Evolutionary conservation across 2,888 invertebrate genomes (phyloP).

Genomic region (Cosmorhoe ocellata): DNA sequence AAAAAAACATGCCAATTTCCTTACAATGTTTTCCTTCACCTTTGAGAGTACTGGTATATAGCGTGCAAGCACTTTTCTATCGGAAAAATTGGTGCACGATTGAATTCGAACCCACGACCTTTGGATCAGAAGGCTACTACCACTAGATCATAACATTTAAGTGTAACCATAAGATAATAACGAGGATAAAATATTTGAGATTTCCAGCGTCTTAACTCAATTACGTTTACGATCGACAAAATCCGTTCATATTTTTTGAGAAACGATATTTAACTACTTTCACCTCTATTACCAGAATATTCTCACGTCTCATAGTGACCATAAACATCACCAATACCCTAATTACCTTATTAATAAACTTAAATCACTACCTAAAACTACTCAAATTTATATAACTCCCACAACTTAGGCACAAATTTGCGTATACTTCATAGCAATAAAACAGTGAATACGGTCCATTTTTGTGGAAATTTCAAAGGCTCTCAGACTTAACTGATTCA

Average conservation of each 20-base stretch:
- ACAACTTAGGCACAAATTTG: slow-evolving; percentile 8
- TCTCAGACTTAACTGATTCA: slow-evolving; percentile 18
- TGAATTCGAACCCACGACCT: no score
- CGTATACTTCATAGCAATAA: slow-evolving; percentile 24
- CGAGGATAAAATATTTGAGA: no score
- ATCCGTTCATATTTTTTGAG: background rate
- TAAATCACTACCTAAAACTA: slow-evolving; percentile 13
- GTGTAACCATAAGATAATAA: no score
- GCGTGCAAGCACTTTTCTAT: no score
- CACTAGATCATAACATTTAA: no score
- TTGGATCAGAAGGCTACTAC: no score
- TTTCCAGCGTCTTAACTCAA: no score
- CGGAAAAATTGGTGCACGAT: no score
- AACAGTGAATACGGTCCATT: slow-evolving; percentile 26
- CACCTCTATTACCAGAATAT: slow-evolving; percentile 20
- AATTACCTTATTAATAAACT: slow-evolving; percentile 34
- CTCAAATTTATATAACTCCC: slow-evolving; percentile 3
- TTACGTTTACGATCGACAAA: background rate
- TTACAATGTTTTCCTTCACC: no score
- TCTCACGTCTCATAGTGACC: slow-evolving; percentile 27
- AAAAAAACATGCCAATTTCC: no score
- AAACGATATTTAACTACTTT: background rate
- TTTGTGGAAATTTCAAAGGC: slow-evolving; percentile 5
- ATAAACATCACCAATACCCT: slow-evolving; percentile 30
- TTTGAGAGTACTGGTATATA: no score